Conservation (phyloP, 2,113 vertebrate genomes). For the Trinectes maculatus region DNA sequence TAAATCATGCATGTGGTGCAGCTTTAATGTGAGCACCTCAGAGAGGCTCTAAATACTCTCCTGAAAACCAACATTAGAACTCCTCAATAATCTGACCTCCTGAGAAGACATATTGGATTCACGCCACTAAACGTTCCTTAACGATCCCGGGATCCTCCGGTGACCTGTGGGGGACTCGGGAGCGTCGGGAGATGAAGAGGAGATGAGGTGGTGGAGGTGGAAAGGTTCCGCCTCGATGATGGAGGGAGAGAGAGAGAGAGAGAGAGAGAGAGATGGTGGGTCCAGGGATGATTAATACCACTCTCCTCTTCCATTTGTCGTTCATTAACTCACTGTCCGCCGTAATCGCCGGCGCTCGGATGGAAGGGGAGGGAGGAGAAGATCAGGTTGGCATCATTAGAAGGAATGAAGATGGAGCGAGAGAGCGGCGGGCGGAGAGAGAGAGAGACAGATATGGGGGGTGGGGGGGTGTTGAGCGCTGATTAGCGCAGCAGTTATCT, state of each 20-base stretch:
- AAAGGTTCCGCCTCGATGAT: slow-evolving; percentile 72
- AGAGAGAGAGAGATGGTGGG: slow-evolving; percentile 76
- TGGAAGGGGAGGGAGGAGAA: slow-evolving; percentile 86
- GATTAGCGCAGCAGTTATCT: slow-evolving; percentile 61
- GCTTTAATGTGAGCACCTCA: not conserved
- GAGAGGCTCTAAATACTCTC: too few relatives aligned
- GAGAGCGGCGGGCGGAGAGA: slow-evolving; percentile 4
- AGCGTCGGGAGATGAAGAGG: not conserved
- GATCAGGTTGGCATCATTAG: slow-evolving; percentile 83
- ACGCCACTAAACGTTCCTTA: slow-evolving; percentile 11
- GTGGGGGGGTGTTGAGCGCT: slow-evolving; percentile 27
- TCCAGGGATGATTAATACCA: slow-evolving; percentile 87
- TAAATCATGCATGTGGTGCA: not conserved
- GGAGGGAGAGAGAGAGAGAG: slow-evolving; percentile 78
- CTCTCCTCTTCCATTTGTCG: slow-evolving; percentile 87
- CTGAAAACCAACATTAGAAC: not conserved
- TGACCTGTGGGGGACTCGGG: slow-evolving; percentile 6
- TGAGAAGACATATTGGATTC: not conserved
- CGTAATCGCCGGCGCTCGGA: slow-evolving; percentile 86
- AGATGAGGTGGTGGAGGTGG: slow-evolving; percentile 14
- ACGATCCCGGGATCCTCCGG: slow-evolving; percentile 23
- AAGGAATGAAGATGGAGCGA: slow-evolving; percentile 37
- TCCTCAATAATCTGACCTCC: not conserved
- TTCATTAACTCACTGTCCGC: slow-evolving; percentile 93
- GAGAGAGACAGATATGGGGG: slow-evolving; percentile 1